Conservation (phyloP, 2,888 invertebrate genomes). For the Metopia argyrocephala region DNA sequence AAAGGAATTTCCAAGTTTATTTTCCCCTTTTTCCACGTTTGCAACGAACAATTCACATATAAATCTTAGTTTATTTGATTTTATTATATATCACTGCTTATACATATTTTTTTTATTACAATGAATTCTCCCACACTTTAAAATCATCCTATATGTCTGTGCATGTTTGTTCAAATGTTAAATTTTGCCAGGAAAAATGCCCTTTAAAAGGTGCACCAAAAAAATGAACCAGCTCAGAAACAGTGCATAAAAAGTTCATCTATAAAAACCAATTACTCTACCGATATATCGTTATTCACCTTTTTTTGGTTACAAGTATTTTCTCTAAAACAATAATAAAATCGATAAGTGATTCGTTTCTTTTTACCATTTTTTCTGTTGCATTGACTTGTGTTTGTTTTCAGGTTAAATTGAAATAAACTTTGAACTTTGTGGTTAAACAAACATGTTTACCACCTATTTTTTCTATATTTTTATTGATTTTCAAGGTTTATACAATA, state of each 20-base stretch:
- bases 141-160: constrained; percentile 19
- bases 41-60: constrained; percentile 44
- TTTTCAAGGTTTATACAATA: background rate
- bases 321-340: constrained; percentile 18
- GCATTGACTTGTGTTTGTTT: constrained; percentile 24
- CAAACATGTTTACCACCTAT: constrained; percentile 58
- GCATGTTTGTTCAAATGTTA: constrained; percentile 23
- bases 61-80: constrained; percentile 12
- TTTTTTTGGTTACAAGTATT: background rate
- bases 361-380: background rate
- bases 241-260: constrained; percentile 46
- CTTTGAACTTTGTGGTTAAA: constrained; percentile 56
- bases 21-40: too few relatives aligned
- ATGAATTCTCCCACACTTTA: constrained; percentile 59
- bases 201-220: constrained; percentile 50
- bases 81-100: background rate
- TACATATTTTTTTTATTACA: constrained; percentile 32
- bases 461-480: background rate
- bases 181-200: constrained; percentile 15
- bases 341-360: constrained; percentile 22
- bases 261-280: constrained; percentile 53
- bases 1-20: constrained; percentile 24
- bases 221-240: constrained; percentile 36
- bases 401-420: constrained; percentile 57
- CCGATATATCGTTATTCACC: background rate